A percentile compares a stretch with the other conserved stretches of the same genome.
Conservation (phyloP, 2,797 vertebrate species). For the Thalassophryne amazonica region DNA sequence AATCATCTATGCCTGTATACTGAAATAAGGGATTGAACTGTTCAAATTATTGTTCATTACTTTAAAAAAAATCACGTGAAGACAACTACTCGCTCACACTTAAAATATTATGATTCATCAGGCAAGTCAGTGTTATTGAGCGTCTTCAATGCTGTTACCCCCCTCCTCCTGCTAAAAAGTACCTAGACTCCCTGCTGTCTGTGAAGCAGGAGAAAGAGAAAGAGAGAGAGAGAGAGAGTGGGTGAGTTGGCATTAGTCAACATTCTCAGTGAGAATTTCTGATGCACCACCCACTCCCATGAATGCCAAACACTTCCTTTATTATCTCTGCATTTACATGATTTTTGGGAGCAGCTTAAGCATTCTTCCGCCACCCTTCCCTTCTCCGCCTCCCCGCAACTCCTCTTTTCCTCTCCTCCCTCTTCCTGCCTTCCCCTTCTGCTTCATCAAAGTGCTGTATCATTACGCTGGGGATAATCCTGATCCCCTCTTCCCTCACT, state of each 20-base stretch:
- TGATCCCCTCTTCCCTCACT: conserved; percentile 41
- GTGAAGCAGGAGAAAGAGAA: conserved; percentile 22
- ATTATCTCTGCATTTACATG: conserved; percentile 74
- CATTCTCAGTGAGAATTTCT: conserved; percentile 63
- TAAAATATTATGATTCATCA: no score
- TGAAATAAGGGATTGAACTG: no score
- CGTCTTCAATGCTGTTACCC: conserved; percentile 13
- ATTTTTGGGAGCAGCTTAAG: conserved; percentile 64
- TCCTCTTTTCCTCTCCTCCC: conserved; percentile 2
- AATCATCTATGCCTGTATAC: no score
- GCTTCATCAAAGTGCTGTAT: conserved; percentile 71
- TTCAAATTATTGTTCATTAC: no score
- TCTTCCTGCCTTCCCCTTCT: conserved; percentile 11
- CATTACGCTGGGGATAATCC: conserved; percentile 75
- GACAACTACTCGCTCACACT: no score
- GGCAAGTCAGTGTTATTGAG: conserved; percentile 5
- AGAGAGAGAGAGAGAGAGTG: not conserved
- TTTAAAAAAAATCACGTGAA: no score
- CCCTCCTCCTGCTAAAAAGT: conserved; percentile 12
- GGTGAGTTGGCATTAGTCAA: conserved; percentile 44
- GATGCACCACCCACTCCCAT: conserved; percentile 68
- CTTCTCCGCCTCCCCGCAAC: conserved; percentile 33
- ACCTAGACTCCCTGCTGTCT: conserved; percentile 42
- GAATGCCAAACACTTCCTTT: conserved; percentile 79
- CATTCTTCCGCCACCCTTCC: conserved; percentile 52